A percentile compares a stretch with the other conserved stretches of the same genome.
Evolutionary conservation across 2,113 vertebrate species (phyloP).

Genomic region (Calyptommatus sinebrachiatus): DNA sequence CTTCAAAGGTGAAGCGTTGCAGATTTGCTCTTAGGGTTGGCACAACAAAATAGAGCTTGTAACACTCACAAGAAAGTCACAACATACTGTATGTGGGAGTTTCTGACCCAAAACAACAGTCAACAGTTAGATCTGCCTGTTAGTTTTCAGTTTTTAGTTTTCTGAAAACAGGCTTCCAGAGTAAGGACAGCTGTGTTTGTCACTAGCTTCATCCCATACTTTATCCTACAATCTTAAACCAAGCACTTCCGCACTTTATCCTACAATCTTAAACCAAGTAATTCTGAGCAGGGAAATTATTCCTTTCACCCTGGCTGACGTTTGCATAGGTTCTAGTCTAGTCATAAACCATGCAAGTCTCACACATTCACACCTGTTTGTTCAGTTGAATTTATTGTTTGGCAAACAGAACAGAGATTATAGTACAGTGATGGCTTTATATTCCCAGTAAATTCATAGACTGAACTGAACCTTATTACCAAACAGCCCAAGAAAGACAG

Average conservation of each 20-base stretch:
- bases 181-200: not conserved
- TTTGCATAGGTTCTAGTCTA: not conserved
- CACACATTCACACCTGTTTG: not conserved
- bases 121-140: too few species aligned
- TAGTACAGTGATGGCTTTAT: not conserved
- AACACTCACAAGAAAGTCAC: not conserved
- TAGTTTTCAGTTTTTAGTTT: too few species aligned
- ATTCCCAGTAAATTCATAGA: not conserved
- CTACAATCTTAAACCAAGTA: not conserved
- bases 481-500: not conserved
- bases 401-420: not conserved
- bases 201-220: not conserved
- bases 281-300: not conserved
- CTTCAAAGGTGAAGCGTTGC: not conserved
- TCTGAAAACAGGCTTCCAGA: too few species aligned
- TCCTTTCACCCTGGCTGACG: not conserved
- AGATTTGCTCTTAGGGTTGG: not conserved
- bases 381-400: not conserved
- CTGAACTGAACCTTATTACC: too few species aligned
- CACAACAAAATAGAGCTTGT: not conserved
- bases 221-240: too few species aligned
- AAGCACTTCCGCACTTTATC: not conserved
- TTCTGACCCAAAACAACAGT: too few species aligned
- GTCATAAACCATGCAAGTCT: not conserved
- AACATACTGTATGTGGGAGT: not conserved